Evolutionary conservation across 2,888 invertebrate species (phyloP).

Genomic region (Microdon myrmicae): DNA sequence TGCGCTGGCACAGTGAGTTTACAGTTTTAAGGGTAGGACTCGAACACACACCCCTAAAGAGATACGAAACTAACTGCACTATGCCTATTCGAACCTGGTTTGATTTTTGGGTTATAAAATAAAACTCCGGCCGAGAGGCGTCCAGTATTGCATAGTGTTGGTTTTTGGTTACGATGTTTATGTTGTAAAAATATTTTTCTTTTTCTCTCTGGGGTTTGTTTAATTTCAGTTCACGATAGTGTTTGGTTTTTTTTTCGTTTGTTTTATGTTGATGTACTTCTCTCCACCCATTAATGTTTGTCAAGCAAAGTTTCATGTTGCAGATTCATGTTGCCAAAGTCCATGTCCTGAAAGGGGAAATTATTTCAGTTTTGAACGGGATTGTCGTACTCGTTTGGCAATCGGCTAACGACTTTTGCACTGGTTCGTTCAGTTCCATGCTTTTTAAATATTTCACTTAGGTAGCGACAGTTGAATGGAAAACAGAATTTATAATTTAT

Average conservation of each 20-base stretch:
- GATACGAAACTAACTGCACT: conserved; percentile 41
- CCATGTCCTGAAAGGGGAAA: conserved; percentile 14
- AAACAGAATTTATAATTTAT: no score
- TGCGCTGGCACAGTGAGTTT: conserved; percentile 11
- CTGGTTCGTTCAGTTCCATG: no score
- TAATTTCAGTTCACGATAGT: no score
- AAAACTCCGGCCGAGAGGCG: conserved; percentile 24
- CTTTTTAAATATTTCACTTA: no score
- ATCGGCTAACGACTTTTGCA: no score
- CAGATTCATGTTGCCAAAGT: conserved; percentile 29
- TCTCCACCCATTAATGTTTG: conserved; percentile 39
- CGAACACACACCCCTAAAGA: conserved; percentile 43
- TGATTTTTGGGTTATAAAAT: conserved; percentile 28
- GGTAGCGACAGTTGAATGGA: no score
- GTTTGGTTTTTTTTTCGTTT: conserved; percentile 15
- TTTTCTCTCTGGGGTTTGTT: conserved; percentile 3
- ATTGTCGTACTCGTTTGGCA: neutral
- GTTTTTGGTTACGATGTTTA: conserved; percentile 48
- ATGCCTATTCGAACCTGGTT: conserved; percentile 46
- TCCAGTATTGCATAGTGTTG: conserved; percentile 44
- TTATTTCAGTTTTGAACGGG: conserved; percentile 2
- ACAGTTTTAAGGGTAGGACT: conserved; percentile 39
- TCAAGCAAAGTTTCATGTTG: no score
- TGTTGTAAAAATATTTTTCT: conserved; percentile 43
- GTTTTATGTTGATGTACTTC: conserved; percentile 20